Evolutionary conservation across 2,797 vertebrate genomes (phyloP).

Genomic region (Oreonectes daqikongensis): DNA sequence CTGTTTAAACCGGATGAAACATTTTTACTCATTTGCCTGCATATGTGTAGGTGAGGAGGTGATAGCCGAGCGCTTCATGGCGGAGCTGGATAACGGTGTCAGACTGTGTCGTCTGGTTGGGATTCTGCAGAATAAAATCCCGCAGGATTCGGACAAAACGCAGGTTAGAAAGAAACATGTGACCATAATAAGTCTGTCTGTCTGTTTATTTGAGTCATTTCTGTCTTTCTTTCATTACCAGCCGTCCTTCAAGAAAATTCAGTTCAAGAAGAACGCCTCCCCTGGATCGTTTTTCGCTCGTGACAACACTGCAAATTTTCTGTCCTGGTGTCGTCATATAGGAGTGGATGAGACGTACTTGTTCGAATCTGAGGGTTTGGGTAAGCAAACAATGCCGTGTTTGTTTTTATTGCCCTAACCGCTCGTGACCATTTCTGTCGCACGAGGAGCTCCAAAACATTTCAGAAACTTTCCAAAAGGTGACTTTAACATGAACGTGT

Average conservation of each 20-base stretch:
- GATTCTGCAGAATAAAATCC: constrained; percentile 85
- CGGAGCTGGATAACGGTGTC: constrained; percentile 93
- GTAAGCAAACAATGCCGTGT: constrained; percentile 69
- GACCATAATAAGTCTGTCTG: neutral
- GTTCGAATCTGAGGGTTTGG: constrained; percentile 97
- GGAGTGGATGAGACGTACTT: constrained; percentile 93
- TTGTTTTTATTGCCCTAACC: neutral
- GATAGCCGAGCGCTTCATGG: constrained; percentile 85
- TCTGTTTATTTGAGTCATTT: neutral
- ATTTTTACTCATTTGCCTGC: too few species aligned
- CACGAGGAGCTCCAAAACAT: too few species aligned
- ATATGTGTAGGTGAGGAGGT: constrained; percentile 79
- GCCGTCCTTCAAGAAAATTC: constrained; percentile 86
- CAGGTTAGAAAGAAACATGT: constrained; percentile 75
- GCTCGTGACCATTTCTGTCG: neutral
- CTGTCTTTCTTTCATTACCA: constrained; percentile 67
- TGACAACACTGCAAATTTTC: constrained; percentile 98
- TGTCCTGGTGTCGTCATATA: constrained; percentile 89
- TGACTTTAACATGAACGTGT: neutral
- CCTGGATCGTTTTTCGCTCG: constrained; percentile 96
- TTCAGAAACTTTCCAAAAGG: too few species aligned
- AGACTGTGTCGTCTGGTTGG: constrained; percentile 86
- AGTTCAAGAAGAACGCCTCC: constrained; percentile 88
- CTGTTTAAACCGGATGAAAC: too few species aligned
- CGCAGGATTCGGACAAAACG: constrained; percentile 74